Evolutionary conservation across 1,140 invertebrate genomes (phyloP), one percentile per base, ranked within the genome.

Genomic region (Dryas iulia): DNA sequence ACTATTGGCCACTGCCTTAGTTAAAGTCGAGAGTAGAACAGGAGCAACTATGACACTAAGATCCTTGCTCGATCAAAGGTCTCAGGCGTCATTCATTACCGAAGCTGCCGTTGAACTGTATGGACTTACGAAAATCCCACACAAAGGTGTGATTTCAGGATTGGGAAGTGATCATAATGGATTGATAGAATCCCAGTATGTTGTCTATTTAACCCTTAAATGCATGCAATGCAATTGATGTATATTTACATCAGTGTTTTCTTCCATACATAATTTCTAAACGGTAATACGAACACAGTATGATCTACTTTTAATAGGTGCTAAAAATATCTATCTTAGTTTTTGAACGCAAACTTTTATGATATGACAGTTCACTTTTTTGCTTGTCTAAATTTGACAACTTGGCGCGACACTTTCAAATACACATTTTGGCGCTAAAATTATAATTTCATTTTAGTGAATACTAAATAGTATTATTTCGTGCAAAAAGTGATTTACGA

Each of bases 401-500:
- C 64, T 74, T 74, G 75, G 75, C 67, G 75, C 72, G 3, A 47
- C 68, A 66, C 26, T 78, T 75, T 65, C 69, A 39, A 70, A 75
- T 75, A 78, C 66, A 58, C 69, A 73, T 30, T 78, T 78, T 75
- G 33, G 65, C 69, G 69, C 68, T 67, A 12, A 78, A 69, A 69
- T 78, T 78, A 58, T 59, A 72, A 78, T 75, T 73, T 78, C 33
- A 73, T 70, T 77, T 77, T 72, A 66, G 67, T 74, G 75, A 12
- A 74, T 74, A 78, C 68, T 70, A 75, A 73, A 72, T 73, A 78
- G 56, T 69, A 73, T 75, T 73, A 75, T 75, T 73, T 39, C 66
- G 68, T 68, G 75, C 12, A 39, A 75, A 77, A 77, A 78, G 39
- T 73, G 62, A 68, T 72, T 73, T 69, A 75, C 63, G 69, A 75